Evolutionary conservation across 2,888 invertebrate genomes (phyloP), one percentile per base, ranked within the genome.

Genomic region (Chrysotoxum bicinctum): DNA sequence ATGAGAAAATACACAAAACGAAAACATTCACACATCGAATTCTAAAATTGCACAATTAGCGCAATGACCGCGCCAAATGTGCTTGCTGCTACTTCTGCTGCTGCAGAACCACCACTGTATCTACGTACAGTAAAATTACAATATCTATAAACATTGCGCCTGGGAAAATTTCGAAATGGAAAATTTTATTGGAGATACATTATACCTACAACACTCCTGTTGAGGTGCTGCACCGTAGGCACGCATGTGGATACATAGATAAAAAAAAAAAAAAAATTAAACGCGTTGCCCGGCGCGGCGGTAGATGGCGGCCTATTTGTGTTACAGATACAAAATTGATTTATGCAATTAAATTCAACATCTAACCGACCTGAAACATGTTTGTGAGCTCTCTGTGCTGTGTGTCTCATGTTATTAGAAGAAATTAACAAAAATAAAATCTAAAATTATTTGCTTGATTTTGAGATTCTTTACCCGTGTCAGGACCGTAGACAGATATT

Each of bases 1-100:
- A 81, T 81, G 85, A 73, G 76, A 85, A 16, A 30, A 30, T 2
- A 54, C 7, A 52, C 26, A 52, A 26, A 32, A 32, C 10, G 45
- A 58, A 75, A 70, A 68, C 56, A 62, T 64, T 68, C 43, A 50
- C 75, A 73, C 81, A 73, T 81, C 62, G 77, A 69, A 69, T 81
- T 85, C 85, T 85, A 85, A 85, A 80, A 81, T 81, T 85, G 81
- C 85, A 81, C 85, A 85, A 85, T 81, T 81, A 81, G 85, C 85
- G 76, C 85, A 85, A 76, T 81, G 85, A 81, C 81, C 85, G 85
- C 85, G 72, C 80, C 80, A 85, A 80, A 70, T 72, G 66, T 82
- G 21, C 43, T 45, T 16, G 56, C 21, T 19, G 19, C 50, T 52
- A 43, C 26, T 16, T n/a, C 50, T 26, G 12, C 14, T 50, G 23